Percentiles rank a stretch among this genome's conserved stretches.
phyloP scores from a whole-genome alignment of 2,113 vertebrate genomes.

The Melanostigma gelatinosum region DNA sequence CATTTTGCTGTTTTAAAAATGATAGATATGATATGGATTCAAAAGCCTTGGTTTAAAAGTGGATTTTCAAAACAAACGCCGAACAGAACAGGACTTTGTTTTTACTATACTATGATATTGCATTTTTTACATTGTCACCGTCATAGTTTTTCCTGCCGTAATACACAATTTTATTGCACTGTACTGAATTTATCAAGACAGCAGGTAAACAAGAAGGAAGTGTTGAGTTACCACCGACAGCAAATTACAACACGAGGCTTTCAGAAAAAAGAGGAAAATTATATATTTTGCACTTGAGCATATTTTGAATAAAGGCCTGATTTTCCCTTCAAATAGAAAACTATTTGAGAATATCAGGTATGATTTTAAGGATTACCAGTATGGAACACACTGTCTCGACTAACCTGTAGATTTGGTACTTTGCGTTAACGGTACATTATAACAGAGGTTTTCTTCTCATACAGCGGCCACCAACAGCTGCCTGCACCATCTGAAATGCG shows the following conservation, averaged over 20 bases:
- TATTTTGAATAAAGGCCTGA: not conserved
- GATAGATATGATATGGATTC: not conserved
- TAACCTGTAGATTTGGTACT: not conserved
- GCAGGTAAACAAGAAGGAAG: not conserved
- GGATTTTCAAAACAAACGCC: not conserved
- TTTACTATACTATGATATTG: no score
- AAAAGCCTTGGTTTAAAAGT: not conserved
- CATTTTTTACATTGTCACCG: no score
- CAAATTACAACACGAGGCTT: not conserved
- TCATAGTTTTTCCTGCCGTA: no score
- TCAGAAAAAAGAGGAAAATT: no score
- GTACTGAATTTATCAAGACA: not conserved
- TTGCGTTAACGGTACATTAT: not conserved
- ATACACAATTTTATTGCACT: not conserved
- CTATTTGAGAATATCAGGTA: not conserved
- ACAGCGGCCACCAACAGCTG: constrained; percentile 24
- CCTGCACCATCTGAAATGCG: constrained; percentile 25
- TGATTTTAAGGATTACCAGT: not conserved
- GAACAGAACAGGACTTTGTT: not conserved
- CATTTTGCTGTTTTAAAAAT: not conserved
- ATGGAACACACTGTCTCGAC: not conserved
- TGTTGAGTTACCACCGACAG: not conserved
- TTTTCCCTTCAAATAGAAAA: not conserved
- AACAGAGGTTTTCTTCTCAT: not conserved
- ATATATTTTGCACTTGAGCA: not conserved